phyloP scores from a whole-genome alignment of 2,113 vertebrate species.

The Grammomys surdaster region DNA sequence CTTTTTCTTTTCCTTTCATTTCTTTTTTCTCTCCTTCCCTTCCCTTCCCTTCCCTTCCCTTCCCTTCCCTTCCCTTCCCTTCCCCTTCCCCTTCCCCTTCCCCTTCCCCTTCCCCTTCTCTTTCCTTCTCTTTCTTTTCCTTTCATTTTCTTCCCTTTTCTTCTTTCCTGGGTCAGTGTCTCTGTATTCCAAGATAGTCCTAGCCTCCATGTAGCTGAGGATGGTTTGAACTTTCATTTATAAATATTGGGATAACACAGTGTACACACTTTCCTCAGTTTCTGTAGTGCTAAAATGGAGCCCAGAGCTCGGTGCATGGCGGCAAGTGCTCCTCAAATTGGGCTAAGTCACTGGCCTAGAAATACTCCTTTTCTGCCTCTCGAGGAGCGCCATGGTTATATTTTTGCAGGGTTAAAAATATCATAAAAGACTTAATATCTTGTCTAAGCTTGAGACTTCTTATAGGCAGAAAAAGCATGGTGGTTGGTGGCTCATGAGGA shows the following conservation, averaged over 20 bases:
- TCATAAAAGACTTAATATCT: neutral
- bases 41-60: neutral
- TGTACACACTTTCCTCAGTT: neutral
- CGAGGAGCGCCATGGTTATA: neutral
- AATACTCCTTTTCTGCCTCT: fast-evolving
- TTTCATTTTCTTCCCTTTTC: too few species aligned
- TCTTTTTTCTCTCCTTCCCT: too few species aligned
- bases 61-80: too few species aligned
- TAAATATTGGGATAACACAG: too few species aligned
- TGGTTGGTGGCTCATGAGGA: neutral
- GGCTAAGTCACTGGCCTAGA: neutral
- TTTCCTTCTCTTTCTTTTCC: fast-evolving
- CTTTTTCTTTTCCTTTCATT: too few species aligned
- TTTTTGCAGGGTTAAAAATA: neutral
- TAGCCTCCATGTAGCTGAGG: neutral
- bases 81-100: fast-evolving
- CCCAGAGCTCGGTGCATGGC: too few species aligned
- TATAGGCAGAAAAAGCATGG: neutral
- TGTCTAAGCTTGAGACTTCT: neutral
- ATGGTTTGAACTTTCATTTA: neutral
- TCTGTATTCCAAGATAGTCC: neutral
- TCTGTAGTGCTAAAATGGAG: too few species aligned
- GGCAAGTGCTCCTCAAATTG: neutral
- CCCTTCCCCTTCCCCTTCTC: too few species aligned
- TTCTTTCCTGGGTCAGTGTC: neutral